Percentiles rank a stretch among this genome's conserved stretches.
Evolutionary conservation across 2,888 invertebrate species (phyloP).

Genomic region (Calameuta filiformis): DNA sequence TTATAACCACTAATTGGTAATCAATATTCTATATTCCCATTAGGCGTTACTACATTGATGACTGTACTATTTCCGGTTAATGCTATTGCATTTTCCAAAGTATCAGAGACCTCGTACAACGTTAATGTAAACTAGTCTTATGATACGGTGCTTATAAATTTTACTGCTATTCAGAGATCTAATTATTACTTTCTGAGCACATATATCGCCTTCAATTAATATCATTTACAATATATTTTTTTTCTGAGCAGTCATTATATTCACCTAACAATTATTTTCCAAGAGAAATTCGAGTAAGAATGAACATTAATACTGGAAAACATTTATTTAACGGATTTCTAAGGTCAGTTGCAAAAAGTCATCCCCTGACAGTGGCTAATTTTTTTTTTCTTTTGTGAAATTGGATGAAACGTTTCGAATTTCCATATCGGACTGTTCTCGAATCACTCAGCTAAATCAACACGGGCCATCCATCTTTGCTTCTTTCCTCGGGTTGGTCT

Average conservation of each 20-base stretch:
- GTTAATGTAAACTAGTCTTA: neutral
- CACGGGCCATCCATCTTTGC: conserved; percentile 25
- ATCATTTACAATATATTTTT: too few relatives aligned
- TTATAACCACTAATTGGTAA: conserved; percentile 47
- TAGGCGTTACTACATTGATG: conserved; percentile 10
- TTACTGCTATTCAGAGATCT: neutral
- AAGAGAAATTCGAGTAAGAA: neutral
- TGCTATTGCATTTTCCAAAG: neutral
- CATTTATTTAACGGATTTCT: neutral
- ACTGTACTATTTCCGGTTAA: neutral
- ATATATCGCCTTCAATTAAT: too few relatives aligned
- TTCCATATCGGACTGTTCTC: conserved; percentile 14
- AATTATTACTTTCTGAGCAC: neutral
- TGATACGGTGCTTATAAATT: neutral
- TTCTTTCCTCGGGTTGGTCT: conserved; percentile 10
- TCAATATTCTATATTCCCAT: conserved; percentile 39
- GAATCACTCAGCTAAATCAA: conserved; percentile 20
- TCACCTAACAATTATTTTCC: too few relatives aligned
- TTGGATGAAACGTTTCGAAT: neutral
- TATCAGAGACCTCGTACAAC: neutral
- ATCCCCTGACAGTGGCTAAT: neutral
- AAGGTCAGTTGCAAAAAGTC: neutral
- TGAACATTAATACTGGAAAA: neutral
- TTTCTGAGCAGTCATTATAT: too few relatives aligned
- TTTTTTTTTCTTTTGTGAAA: neutral